phyloP scores from a whole-genome alignment of 2,888 invertebrate species.

The Drosophila eohydei region DNA sequence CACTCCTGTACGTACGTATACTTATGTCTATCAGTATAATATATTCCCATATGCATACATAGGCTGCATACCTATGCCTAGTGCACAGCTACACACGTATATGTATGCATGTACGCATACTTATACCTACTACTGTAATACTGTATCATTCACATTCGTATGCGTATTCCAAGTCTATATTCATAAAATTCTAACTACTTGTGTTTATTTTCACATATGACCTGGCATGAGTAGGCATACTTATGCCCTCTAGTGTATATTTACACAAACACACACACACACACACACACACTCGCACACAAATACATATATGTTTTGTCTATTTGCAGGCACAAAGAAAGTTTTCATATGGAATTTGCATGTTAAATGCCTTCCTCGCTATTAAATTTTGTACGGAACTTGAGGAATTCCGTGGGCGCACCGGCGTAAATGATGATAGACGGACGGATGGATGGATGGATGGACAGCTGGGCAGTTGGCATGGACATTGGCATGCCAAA shows the following conservation, averaged over 20 bases:
- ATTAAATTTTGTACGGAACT: conserved; percentile 28
- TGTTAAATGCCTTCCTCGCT: conserved; percentile 27
- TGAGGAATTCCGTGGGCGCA: conserved; percentile 27
- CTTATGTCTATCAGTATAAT: background rate
- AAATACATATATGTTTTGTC: background rate
- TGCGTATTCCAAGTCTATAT: background rate
- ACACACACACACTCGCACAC: background rate
- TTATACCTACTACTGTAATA: background rate
- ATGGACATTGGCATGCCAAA: conserved; percentile 31
- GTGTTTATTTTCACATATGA: background rate
- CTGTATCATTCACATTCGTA: background rate
- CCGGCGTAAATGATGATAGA: conserved; percentile 21
- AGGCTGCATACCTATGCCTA: background rate
- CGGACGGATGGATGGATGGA: conserved; percentile 5
- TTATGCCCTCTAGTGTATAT: background rate
- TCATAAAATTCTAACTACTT: background rate
- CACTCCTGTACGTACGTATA: too few relatives aligned
- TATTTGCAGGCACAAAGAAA: conserved; percentile 24
- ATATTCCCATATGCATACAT: background rate
- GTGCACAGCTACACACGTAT: background rate
- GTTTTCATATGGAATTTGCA: conserved; percentile 34
- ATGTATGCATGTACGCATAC: background rate
- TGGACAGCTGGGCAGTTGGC: background rate
- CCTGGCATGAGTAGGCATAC: background rate
- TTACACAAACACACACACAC: background rate